Base-by-base conservation (phyloP, 2,888 invertebrate species). In the Noctua janthe region DNA sequence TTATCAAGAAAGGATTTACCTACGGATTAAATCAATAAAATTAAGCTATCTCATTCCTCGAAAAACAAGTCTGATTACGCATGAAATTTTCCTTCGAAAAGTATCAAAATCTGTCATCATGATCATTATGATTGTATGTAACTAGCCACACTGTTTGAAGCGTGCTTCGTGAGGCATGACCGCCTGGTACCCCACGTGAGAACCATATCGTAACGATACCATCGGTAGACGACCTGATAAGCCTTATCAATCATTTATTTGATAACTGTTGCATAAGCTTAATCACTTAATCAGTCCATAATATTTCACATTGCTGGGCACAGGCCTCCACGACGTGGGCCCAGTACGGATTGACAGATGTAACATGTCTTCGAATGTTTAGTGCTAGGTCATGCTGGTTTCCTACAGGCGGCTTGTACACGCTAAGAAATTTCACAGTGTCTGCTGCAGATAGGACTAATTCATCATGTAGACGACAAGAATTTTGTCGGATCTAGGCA, bases 151-250 rank as follows among this genome's bases (percentile, higher is more conserved):
- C 51, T 54, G 51, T 35, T 69, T 20, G 47, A 15, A 17, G 80
- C 54, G 62, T 64, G 84, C 29, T 62, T 29, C 39, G 1, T 79
- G 84, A 70, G 1, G 70, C 62, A 84, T 64, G 29, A 17, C 20
- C n/a, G 11, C 70, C 39, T 84, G 62, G 23, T 66, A 56, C 69
- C 71, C 76, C 56, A 69, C 83, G 83, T 83, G 82, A 47, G 71
- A 56, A 43, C 15, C 20, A 76, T 70, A 64, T 59, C 81, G 29
- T 56, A 20, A 56, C 66, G 54, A 49, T 78, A 39, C 23, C 43
- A 72, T 69, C 17, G 20, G 47, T 43, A 83, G 54, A 81, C 82
- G n/a, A 23, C 62, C 62, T 56, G 66, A 67, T 85, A 29, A 72
- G 7, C 6, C 13, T 62, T 72, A 86, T 86, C 86, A 67, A 35